Conservation (phyloP, 1,140 invertebrate species). For the Lasioglossum baleicum region DNA sequence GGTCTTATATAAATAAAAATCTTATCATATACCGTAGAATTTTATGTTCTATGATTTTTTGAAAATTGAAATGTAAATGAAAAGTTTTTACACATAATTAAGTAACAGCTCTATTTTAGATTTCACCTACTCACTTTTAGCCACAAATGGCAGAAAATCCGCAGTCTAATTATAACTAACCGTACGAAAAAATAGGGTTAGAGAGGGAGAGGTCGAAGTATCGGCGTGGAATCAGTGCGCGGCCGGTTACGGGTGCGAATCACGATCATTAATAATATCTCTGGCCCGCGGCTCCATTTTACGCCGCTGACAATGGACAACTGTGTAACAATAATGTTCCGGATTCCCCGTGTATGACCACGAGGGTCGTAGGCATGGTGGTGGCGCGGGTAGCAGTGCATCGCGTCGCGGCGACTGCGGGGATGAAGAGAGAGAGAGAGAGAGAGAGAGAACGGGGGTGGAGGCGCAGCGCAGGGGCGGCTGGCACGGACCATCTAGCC, state of each 20-base stretch:
- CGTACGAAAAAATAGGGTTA: too few species aligned
- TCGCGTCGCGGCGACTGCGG: too few species aligned
- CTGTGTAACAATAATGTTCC: slow-evolving; percentile 76
- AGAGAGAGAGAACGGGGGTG: not conserved
- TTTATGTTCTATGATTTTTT: too few species aligned
- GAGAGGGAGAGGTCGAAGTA: not conserved
- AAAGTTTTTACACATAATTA: too few species aligned
- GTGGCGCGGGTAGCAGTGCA: slow-evolving; percentile 20
- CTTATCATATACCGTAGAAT: too few species aligned
- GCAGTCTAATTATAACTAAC: too few species aligned
- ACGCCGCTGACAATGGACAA: slow-evolving; percentile 73
- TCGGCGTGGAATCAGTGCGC: slow-evolving; percentile 1
- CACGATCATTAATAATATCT: slow-evolving; percentile 73
- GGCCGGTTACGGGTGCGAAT: slow-evolving; percentile 29
- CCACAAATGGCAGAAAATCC: too few species aligned
- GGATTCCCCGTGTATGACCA: slow-evolving; percentile 51
- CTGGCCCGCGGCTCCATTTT: slow-evolving; percentile 67
- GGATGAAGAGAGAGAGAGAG: slow-evolving; percentile 6
- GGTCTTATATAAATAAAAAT: too few species aligned
- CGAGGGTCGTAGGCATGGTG: slow-evolving; percentile 23
- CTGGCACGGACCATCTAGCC: slow-evolving; percentile 65
- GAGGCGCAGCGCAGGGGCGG: not conserved
- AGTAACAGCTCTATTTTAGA: too few species aligned
- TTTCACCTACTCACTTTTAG: too few species aligned
- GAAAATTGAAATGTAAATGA: too few species aligned